Evolutionary conservation across 53 echinoderm and acorn worm genomes (phyloP).

Genomic region (Henricia sp.): DNA sequence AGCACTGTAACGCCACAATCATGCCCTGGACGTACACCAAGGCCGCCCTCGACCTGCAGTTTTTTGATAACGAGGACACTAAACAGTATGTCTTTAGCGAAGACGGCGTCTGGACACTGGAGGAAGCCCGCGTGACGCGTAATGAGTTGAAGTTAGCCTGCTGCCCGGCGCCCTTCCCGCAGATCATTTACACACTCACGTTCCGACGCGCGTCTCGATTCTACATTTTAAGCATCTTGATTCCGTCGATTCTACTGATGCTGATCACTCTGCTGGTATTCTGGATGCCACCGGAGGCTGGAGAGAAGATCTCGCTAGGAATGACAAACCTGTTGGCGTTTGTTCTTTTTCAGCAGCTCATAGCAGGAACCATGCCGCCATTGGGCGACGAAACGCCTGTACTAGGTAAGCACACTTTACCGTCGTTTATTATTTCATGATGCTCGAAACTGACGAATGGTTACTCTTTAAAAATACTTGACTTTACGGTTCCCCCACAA

Average conservation of each 20-base stretch:
- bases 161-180: conserved; percentile 53
- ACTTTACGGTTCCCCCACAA: neutral
- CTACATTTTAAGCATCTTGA: conserved; percentile 72
- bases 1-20: conserved; percentile 62
- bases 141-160: conserved; percentile 51
- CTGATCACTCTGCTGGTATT: conserved; percentile 73
- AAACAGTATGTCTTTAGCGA: conserved; percentile 42
- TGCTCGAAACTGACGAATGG: too few relatives aligned
- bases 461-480: too few relatives aligned
- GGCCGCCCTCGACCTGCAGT: conserved; percentile 25
- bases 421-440: too few relatives aligned
- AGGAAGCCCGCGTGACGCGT: neutral
- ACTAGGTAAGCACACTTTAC: conserved; percentile 81
- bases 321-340: conserved; percentile 76
- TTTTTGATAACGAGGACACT: conserved; percentile 28
- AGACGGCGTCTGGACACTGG: conserved; percentile 75
- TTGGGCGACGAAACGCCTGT: conserved; percentile 73
- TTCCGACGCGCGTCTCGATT: conserved; percentile 52
- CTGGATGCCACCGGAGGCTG: conserved; percentile 79
- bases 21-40: conserved; percentile 58
- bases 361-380: conserved; percentile 76
- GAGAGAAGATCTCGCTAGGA: conserved; percentile 86
- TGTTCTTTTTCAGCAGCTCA: conserved; percentile 81
- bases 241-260: conserved; percentile 70
- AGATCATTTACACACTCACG: conserved; percentile 48